Percentiles rank a stretch among this genome's conserved stretches.
These are phyloP conservation scores for Yponomeuta sedellus DNA, from an alignment of 2,888 invertebrate species.

Conservation along the genomic window DNA sequence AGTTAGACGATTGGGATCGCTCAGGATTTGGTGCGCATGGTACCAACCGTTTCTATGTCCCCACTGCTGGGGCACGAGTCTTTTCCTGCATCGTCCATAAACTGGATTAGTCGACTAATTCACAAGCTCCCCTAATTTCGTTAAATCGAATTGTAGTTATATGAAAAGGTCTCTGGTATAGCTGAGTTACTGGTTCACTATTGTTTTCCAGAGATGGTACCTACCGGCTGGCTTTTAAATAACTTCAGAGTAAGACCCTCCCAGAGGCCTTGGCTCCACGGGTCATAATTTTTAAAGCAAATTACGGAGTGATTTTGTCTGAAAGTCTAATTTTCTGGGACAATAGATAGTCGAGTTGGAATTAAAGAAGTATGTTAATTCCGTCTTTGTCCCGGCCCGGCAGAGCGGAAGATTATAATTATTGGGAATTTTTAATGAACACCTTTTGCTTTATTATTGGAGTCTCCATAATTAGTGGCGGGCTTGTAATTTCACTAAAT, in stretches of 20 bases:
- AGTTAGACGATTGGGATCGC: too few species aligned
- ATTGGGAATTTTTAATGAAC: conserved; percentile 55
- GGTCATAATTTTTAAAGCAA: conserved; percentile 58
- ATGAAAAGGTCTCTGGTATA: too few species aligned
- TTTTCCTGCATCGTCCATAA: too few species aligned
- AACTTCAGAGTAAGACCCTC: not conserved
- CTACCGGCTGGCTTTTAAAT: not conserved
- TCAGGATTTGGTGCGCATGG: too few species aligned
- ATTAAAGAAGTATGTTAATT: conserved; percentile 73
- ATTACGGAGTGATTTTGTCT: conserved; percentile 58
- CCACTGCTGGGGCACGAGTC: too few species aligned
- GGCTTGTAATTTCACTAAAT: not conserved
- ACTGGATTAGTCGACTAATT: too few species aligned
- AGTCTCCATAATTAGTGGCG: not conserved
- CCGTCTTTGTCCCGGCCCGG: conserved; percentile 59
- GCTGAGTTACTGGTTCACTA: too few species aligned
- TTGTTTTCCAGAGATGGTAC: too few species aligned
- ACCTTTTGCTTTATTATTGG: conserved; percentile 26
- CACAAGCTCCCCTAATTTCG: too few species aligned
- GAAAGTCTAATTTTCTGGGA: conserved; percentile 66
- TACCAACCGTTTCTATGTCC: too few species aligned
- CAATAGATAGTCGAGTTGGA: conserved; percentile 65
- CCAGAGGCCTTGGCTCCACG: conserved; percentile 45
- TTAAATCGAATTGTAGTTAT: too few species aligned
- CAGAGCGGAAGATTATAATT: conserved; percentile 73